A percentile compares a stretch with the other conserved stretches of the same genome.
Evolutionary conservation across 2,113 vertebrate genomes (phyloP).

Genomic region (Syrrhaptes paradoxus): DNA sequence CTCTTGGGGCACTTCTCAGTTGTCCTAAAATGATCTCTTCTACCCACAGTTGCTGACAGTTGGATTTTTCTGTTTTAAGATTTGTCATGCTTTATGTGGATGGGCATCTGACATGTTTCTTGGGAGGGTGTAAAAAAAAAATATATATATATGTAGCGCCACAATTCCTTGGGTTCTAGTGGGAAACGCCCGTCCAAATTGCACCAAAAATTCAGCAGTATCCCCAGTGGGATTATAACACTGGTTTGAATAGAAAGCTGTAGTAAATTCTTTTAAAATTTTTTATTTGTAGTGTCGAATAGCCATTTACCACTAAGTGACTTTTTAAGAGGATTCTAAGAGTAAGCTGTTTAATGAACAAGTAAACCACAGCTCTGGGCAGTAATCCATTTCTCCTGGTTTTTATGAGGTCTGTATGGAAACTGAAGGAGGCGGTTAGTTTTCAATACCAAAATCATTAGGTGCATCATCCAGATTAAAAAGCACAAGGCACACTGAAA

Average conservation of each 20-base stretch:
- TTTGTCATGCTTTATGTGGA: not conserved
- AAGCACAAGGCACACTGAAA: not conserved
- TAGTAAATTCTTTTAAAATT: not conserved
- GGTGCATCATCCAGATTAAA: conserved; percentile 33
- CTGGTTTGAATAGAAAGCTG: not conserved
- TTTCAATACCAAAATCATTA: conserved; percentile 30
- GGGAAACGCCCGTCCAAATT: not conserved
- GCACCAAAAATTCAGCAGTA: not conserved
- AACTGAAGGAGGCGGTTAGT: not conserved
- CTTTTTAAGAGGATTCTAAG: conserved; percentile 58
- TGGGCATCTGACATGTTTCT: not conserved
- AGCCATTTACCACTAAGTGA: conserved; percentile 39
- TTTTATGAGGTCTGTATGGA: conserved; percentile 25
- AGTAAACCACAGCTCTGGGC: conserved; percentile 45
- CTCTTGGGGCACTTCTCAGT: not conserved
- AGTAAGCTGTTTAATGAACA: conserved; percentile 40
- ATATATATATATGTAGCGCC: not conserved
- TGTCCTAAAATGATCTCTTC: not conserved
- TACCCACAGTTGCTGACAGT: not conserved
- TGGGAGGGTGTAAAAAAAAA: not conserved
- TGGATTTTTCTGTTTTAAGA: not conserved
- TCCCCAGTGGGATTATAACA: not conserved
- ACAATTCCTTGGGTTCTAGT: not conserved
- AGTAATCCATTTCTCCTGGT: conserved; percentile 43
- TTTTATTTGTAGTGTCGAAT: conserved; percentile 45